Conservation (phyloP, 2,888 invertebrate species). For the Barypeithes pellucidus region DNA sequence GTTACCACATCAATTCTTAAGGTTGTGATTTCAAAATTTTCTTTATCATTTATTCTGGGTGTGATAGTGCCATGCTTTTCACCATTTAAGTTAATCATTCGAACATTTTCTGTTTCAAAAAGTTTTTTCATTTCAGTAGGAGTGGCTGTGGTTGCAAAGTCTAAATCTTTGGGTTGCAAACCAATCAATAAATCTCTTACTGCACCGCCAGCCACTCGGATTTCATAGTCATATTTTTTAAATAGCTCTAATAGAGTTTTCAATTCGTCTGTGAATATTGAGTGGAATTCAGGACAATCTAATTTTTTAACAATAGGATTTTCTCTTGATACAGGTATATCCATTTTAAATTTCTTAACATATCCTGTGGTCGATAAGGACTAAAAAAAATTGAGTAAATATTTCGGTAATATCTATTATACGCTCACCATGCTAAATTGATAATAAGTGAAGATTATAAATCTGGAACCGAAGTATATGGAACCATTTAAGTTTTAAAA, state of each 20-base stretch:
- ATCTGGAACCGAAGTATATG: too few species aligned
- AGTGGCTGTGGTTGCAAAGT: constrained; percentile 98
- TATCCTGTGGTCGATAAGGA: background rate
- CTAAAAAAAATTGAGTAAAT: constrained; percentile 20
- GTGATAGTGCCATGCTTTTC: constrained; percentile 98
- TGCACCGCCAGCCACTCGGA: constrained; percentile 97
- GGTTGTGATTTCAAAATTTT: constrained; percentile 96
- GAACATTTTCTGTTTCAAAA: constrained; percentile 86
- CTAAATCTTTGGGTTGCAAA: constrained; percentile 89
- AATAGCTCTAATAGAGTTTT: constrained; percentile 82
- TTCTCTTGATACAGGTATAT: constrained; percentile 70
- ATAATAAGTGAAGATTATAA: too few species aligned
- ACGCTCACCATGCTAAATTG: too few species aligned
- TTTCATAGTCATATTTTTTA: constrained; percentile 85
- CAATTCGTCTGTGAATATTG: constrained; percentile 89
- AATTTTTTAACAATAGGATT: constrained; percentile 80
- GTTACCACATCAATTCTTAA: constrained; percentile 92
- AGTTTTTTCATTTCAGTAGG: constrained; percentile 96
- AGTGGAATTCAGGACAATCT: constrained; percentile 82
- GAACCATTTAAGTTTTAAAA: too few species aligned
- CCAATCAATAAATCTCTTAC: constrained; percentile 91
- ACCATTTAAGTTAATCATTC: constrained; percentile 94
- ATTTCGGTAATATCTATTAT: too few species aligned
- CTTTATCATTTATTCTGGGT: constrained; percentile 93
- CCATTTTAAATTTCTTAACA: constrained; percentile 59